Conservation (phyloP, 2,888 invertebrate species). For the Acheta domesticus region DNA sequence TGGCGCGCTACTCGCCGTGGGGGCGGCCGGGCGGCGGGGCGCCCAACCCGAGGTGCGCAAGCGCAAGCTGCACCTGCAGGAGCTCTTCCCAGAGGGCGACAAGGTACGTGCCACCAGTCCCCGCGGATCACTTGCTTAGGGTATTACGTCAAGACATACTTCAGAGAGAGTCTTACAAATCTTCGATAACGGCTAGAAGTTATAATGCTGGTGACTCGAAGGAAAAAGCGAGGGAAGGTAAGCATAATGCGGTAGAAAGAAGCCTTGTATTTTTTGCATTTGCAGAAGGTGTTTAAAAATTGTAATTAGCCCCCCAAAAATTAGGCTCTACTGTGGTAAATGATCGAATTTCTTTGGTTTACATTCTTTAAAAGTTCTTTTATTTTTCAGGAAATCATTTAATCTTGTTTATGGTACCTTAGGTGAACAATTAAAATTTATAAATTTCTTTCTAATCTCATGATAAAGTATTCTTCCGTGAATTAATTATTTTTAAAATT, state of each 20-base stretch:
- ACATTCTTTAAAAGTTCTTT: too few species aligned
- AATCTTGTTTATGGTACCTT: too few species aligned
- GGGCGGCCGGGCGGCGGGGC: constrained; percentile 73
- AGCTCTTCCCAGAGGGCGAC: constrained; percentile 43
- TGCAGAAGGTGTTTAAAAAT: too few species aligned
- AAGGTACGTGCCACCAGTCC: constrained; percentile 27
- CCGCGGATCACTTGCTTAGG: neutral
- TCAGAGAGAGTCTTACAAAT: neutral
- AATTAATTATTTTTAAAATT: too few species aligned
- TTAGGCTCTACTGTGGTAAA: too few species aligned
- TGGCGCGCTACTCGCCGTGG: constrained; percentile 74
- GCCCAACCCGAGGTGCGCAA: constrained; percentile 62
- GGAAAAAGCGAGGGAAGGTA: constrained; percentile 9
- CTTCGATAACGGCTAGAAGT: neutral
- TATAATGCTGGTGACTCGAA: neutral
- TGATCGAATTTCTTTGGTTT: too few species aligned
- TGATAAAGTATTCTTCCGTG: too few species aligned
- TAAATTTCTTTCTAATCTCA: too few species aligned
- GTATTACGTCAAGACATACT: neutral
- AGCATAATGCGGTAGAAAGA: neutral
- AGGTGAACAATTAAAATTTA: too few species aligned
- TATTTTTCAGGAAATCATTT: too few species aligned
- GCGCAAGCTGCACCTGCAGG: constrained; percentile 64
- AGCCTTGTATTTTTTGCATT: too few species aligned
- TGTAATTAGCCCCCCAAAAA: too few species aligned